Percentiles rank a stretch among this genome's conserved stretches.
phyloP scores from a whole-genome alignment of 2,797 vertebrate genomes.

The Xenops minutus region DNA sequence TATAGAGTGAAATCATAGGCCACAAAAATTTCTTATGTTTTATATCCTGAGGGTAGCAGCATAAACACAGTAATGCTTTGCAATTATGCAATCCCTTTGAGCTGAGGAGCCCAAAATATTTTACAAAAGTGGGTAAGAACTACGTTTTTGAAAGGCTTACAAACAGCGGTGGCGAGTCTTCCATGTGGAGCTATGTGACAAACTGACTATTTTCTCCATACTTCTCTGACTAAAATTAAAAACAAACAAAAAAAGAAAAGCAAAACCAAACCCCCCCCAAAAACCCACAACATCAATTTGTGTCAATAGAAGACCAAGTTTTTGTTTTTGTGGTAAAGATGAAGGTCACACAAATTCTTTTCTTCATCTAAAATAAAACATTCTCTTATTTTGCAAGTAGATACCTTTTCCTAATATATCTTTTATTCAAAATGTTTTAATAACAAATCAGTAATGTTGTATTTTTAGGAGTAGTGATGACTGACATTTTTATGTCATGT shows the following conservation, averaged over 20 bases:
- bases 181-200: neutral
- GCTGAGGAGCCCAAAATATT: neutral
- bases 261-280: no score
- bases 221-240: neutral
- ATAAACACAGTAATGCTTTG: conserved; percentile 8
- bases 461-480: neutral
- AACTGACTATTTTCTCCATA: neutral
- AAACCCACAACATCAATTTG: neutral
- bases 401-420: neutral
- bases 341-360: neutral
- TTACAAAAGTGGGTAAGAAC: conserved; percentile 1
- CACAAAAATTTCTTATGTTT: conserved; percentile 52
- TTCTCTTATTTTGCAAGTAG: neutral
- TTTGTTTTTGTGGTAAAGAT: neutral
- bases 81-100: conserved; percentile 25
- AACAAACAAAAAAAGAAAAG: neutral
- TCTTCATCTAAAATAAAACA: neutral
- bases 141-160: neutral
- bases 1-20: conserved; percentile 16
- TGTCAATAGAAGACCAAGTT: neutral
- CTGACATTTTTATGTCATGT: neutral
- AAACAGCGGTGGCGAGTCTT: neutral
- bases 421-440: neutral
- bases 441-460: neutral
- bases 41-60: conserved; percentile 40